Evolutionary conservation across 2,797 vertebrate species (phyloP), one percentile per base, ranked within the genome.

Genomic region (Rhynchotus rufescens): DNA sequence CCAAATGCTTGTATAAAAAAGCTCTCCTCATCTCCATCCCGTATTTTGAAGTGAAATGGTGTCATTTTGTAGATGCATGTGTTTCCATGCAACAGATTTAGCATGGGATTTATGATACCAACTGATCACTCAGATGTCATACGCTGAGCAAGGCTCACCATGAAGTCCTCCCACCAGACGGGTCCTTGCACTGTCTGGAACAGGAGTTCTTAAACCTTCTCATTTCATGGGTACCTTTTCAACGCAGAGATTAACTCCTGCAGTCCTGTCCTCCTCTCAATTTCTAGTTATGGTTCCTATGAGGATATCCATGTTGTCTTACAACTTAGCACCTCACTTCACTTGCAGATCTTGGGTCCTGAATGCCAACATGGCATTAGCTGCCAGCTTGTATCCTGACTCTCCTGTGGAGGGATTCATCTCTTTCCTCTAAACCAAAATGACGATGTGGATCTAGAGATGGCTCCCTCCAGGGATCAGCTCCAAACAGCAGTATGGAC

Each of bases 61-160:
- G 17, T 38, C 28, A 36, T 45, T 10, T 34, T 25, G 44, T 21
- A 91, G 75, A 62, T 6, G 6, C 14, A 30, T 2, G 8, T 38
- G 52, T 56, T 74, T 68, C 62, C 38, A 32, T 12, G 13, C 38
- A 72, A 23, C 0, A 1, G 14, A 23, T 59, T 86, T 66, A 86
- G 71, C 16, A 47, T 0, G 4, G 34, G 25, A 79, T 80, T 47
- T 59, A 45, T 22, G 36, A 65, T 6, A 36, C 42, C 26, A 68
- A 45, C 17, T 38, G 45, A 8, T 90, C 52, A 40, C 36, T 57
- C 20, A 17, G 22, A 20, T 17, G 23, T 68, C 45, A 54, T 38
- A 69, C 0, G 0, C 22, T 34, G 10, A n/a, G 12, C 60, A 66
- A 84, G 12, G 23, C 21, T 9, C 23, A 7, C n/a, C 40, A 74